Evolutionary conservation across 1,140 invertebrate genomes (phyloP), one percentile per base, ranked within the genome.

Genomic region (Hycleus cichorii): DNA sequence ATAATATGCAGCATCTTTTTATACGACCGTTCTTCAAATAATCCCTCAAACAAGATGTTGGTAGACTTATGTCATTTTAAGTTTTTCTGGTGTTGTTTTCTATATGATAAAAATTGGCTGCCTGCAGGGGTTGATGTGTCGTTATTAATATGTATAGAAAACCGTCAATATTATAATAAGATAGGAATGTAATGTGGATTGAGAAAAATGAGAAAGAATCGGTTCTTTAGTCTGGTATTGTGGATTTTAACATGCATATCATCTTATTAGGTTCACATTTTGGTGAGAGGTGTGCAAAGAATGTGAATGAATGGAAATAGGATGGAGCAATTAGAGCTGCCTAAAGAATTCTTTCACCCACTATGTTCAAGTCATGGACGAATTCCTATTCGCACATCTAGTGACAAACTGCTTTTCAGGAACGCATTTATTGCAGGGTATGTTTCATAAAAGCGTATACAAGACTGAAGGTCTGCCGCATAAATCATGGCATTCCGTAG

Each of bases 291-390:
- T 62, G 55, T 49, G 44, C 27, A 45, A 58, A 52, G 60, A 62
- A 62, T 62, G 55, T 44, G 55, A 58, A 62, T 62, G 60, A 62
- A 62, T 62, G 52, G 58, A 54, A 46, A 51, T 53, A 48, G 59
- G 56, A 50, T 50, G 44, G 42, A 43, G 49, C 60, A 58, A 62
- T 62, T 62, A 62, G 48, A 58, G 52, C 49, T 56, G 46, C 60
- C 44, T 58, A 56, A 55, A 58, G 60, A 58, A 62, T 62, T 62
- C 61, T 63, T 59, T 59, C 57, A 51, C 56, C 49, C 56, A 58
- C 58, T 62, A 48, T 54, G 45, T 45, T 45, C 48, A 32, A 57
- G 48, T 61, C 46, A 62, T 57, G 51, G 45, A 40, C 44, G 51
- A 63, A 63, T 59, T 59, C 61, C 58, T 57, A 47, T 59, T 63